Conservation (phyloP, 2,113 vertebrate species). For the Pedetes capensis region DNA sequence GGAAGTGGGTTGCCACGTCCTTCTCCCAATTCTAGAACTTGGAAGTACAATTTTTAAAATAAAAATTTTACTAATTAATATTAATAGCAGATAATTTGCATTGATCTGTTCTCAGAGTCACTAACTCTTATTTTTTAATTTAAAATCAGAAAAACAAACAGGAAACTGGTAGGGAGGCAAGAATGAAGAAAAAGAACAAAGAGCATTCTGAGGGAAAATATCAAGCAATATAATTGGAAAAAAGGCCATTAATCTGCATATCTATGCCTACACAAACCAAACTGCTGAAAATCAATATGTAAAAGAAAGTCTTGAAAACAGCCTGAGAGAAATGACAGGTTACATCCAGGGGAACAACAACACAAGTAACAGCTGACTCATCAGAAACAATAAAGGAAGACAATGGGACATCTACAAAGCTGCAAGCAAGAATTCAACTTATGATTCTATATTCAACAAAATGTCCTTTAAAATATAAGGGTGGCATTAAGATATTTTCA, state of each 20-base stretch:
- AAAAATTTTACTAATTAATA: neutral
- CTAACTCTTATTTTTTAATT: neutral
- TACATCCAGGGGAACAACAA: neutral
- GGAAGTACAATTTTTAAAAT: neutral
- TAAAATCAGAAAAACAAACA: neutral
- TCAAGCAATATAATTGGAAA: too few species aligned
- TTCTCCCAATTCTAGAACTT: neutral
- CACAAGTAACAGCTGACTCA: neutral
- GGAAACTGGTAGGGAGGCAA: neutral
- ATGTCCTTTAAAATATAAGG: neutral
- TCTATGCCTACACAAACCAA: neutral
- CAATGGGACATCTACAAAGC: too few species aligned
- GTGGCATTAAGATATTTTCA: neutral
- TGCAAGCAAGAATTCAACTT: too few species aligned
- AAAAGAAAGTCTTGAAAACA: neutral
- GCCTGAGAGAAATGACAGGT: neutral
- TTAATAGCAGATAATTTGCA: neutral
- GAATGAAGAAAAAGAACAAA: neutral
- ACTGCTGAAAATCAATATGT: neutral
- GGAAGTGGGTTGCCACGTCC: too few species aligned
- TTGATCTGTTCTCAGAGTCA: neutral
- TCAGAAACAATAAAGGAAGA: neutral
- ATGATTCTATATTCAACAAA: too few species aligned
- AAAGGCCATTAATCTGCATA: too few species aligned
- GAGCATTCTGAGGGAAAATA: neutral